Evolutionary conservation across 2,113 vertebrate species (phyloP).

Genomic region (Nannospalax galili): DNA sequence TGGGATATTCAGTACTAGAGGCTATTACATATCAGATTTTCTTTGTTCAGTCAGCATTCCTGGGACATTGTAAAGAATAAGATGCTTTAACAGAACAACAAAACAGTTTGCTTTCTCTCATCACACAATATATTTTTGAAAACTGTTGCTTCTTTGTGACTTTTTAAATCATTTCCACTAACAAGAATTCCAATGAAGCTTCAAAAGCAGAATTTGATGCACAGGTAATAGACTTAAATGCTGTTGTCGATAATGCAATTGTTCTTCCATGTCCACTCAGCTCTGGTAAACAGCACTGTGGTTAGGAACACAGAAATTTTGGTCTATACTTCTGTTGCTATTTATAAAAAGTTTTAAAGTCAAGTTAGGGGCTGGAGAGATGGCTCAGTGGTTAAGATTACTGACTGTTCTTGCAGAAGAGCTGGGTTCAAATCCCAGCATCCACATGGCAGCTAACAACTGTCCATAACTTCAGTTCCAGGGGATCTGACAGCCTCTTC

Average conservation of each 20-base stretch:
- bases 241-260: background rate
- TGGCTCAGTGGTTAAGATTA: no score
- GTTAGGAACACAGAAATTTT: background rate
- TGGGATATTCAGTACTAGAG: background rate
- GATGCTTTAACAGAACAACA: background rate
- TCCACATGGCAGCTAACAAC: no score
- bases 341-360: background rate
- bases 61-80: background rate
- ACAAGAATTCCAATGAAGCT: conserved; percentile 4
- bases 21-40: background rate
- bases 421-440: no score
- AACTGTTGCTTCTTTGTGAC: background rate
- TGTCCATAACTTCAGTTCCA: no score
- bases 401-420: no score
- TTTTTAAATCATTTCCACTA: conserved; percentile 10
- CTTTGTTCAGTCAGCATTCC: background rate
- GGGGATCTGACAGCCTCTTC: no score
- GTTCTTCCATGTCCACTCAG: background rate
- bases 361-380: no score
- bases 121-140: background rate
- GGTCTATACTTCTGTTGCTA: background rate
- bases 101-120: background rate
- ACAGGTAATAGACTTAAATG: background rate
- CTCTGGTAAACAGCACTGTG: background rate
- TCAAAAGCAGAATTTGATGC: background rate